Percentiles rank a stretch among this genome's conserved stretches.
Conservation (phyloP, 2,888 invertebrate species). For the Adela reaumurella region DNA sequence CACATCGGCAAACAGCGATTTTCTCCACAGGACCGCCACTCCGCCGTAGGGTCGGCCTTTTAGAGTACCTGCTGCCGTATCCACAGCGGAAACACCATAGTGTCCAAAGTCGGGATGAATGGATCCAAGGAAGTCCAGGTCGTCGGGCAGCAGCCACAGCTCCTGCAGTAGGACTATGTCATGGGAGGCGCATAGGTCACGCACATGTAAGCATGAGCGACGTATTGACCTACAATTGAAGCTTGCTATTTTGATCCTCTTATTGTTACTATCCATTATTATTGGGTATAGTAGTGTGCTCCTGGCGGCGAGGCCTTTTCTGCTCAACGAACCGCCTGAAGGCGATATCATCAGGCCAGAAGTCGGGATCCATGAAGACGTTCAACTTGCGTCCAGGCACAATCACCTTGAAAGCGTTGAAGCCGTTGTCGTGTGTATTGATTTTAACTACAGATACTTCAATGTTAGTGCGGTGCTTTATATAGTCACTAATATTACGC, state of each 20-base stretch:
- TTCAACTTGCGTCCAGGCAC: neutral
- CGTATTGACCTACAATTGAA: slow-evolving; percentile 16
- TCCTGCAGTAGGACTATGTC: slow-evolving; percentile 14
- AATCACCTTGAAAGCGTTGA: neutral
- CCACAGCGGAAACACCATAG: slow-evolving; percentile 2
- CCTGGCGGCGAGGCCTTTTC: no score
- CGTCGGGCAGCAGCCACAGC: slow-evolving; percentile 5
- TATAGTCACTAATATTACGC: neutral
- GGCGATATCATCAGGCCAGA: no score
- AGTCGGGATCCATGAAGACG: no score
- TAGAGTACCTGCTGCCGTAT: neutral
- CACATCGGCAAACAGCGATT: slow-evolving; percentile 6
- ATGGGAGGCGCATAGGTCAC: slow-evolving; percentile 9
- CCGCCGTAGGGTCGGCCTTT: slow-evolving; percentile 8
- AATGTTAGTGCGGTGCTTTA: neutral
- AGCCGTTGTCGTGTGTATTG: neutral
- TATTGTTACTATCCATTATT: no score
- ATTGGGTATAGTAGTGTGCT: no score
- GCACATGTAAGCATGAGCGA: slow-evolving; percentile 11
- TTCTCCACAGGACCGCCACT: slow-evolving; percentile 9
- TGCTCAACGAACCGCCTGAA: no score
- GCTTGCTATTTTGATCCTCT: slow-evolving; percentile 6
- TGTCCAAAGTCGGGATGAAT: neutral
- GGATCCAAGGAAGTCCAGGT: neutral
- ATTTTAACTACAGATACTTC: neutral